Conservation (phyloP, 2,888 invertebrate genomes). For the Amphipyra tragopoginis region DNA sequence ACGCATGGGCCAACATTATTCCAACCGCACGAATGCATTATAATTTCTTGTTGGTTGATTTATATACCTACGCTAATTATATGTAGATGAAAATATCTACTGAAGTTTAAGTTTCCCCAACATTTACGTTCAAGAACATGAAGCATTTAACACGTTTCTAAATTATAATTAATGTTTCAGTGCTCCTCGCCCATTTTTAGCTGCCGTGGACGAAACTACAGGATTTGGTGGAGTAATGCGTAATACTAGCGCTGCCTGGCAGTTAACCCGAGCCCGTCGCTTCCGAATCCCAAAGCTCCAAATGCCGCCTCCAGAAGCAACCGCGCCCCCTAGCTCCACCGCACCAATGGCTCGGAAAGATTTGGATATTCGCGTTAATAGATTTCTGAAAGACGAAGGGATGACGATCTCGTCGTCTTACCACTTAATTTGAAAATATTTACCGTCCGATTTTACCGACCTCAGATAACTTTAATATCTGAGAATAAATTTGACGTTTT, state of each 20-base stretch:
- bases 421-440: background rate
- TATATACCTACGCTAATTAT: too few species aligned
- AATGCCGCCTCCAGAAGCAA: slow-evolving; percentile 74
- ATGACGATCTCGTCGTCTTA: slow-evolving; percentile 26
- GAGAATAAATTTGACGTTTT: too few species aligned
- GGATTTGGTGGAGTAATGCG: slow-evolving; percentile 70
- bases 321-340: slow-evolving; percentile 74
- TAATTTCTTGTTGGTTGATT: too few species aligned
- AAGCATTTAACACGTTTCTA: background rate
- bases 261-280: slow-evolving; percentile 81
- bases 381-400: slow-evolving; percentile 69
- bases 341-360: slow-evolving; percentile 79
- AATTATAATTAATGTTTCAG: slow-evolving; percentile 61
- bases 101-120: too few species aligned
- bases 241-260: slow-evolving; percentile 79
- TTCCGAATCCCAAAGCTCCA: slow-evolving; percentile 77
- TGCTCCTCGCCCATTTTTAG: slow-evolving; percentile 73
- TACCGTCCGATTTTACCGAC: too few species aligned
- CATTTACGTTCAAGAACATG: too few species aligned
- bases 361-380: slow-evolving; percentile 75
- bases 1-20: too few species aligned
- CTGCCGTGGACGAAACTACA: slow-evolving; percentile 72
- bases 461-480: too few species aligned
- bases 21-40: too few species aligned
- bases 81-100: too few species aligned